phyloP scores from a whole-genome alignment of 2,113 vertebrate species.

The Orthonyx spaldingii region DNA sequence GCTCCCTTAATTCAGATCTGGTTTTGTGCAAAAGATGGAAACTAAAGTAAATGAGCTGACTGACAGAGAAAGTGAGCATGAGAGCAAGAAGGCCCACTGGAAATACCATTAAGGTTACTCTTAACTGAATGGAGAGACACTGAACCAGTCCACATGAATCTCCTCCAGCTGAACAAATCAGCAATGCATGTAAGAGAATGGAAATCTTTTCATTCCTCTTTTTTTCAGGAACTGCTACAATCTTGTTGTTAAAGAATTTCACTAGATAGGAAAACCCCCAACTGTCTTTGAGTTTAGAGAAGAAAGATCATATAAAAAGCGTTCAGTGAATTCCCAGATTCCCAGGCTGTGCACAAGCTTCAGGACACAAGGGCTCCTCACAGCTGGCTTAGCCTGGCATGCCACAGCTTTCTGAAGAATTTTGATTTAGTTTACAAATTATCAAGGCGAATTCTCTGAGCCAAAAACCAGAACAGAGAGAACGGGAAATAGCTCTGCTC shows the following conservation, averaged over 20 bases:
- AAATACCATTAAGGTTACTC: slow-evolving; percentile 25
- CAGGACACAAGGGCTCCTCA: neutral
- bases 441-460: neutral
- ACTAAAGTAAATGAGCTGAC: slow-evolving; percentile 38
- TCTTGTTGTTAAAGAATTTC: neutral
- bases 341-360: neutral
- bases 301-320: neutral
- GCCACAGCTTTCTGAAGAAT: neutral
- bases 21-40: neutral
- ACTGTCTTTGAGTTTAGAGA: neutral
- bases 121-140: slow-evolving; percentile 16
- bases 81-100: neutral
- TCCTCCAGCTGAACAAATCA: slow-evolving; percentile 12
- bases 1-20: neutral
- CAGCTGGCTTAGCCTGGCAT: neutral
- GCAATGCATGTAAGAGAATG: neutral
- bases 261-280: neutral
- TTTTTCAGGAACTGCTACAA: neutral
- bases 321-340: neutral
- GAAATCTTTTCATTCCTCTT: slow-evolving; percentile 14
- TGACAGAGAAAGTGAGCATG: neutral
- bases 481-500: neutral
- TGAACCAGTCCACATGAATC: neutral
- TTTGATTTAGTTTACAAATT: slow-evolving; percentile 3
- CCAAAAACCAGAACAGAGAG: slow-evolving; percentile 5